Conservation (phyloP, 2,113 vertebrate genomes). For the Syngnathoides biaculeatus region DNA sequence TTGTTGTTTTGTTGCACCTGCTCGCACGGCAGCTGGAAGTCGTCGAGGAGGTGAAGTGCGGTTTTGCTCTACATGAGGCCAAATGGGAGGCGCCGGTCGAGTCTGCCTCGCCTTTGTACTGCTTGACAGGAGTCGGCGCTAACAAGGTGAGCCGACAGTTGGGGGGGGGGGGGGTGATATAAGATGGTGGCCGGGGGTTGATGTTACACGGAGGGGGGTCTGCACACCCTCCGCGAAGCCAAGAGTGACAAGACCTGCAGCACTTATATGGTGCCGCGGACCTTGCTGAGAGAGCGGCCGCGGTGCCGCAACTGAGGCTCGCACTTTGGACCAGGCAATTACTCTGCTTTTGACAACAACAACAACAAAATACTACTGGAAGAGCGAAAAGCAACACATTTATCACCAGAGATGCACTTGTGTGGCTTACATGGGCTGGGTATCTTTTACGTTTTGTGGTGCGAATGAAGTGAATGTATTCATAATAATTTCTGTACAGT, state of each 20-base stretch:
- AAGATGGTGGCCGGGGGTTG: not conserved
- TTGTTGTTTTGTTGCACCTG: not conserved
- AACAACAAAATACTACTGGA: constrained; percentile 1
- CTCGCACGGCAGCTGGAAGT: not conserved
- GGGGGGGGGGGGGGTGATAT: constrained; percentile 28
- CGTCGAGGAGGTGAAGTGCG: not conserved
- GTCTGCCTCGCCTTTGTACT: constrained; percentile 17
- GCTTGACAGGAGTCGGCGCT: constrained; percentile 40
- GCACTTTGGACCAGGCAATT: constrained; percentile 11
- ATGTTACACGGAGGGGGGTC: constrained; percentile 23
- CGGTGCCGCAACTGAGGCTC: constrained; percentile 13
- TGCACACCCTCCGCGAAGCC: constrained; percentile 42
- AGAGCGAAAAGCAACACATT: constrained; percentile 9
- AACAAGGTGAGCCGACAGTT: constrained; percentile 59
- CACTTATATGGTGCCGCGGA: constrained; percentile 41
- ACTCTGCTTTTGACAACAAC: constrained; percentile 9
- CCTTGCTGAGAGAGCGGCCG: constrained; percentile 21
- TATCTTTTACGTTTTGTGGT: not conserved
- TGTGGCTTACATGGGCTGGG: not conserved
- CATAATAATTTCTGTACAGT: not conserved
- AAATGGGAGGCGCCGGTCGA: constrained; percentile 29
- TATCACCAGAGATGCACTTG: not conserved
- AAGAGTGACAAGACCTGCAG: constrained; percentile 36
- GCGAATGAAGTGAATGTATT: no score
- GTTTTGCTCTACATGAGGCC: constrained; percentile 26